Evolutionary conservation across 2,888 invertebrate species (phyloP), one percentile per base, ranked within the genome.

Genomic region (Villa cingulata): DNA sequence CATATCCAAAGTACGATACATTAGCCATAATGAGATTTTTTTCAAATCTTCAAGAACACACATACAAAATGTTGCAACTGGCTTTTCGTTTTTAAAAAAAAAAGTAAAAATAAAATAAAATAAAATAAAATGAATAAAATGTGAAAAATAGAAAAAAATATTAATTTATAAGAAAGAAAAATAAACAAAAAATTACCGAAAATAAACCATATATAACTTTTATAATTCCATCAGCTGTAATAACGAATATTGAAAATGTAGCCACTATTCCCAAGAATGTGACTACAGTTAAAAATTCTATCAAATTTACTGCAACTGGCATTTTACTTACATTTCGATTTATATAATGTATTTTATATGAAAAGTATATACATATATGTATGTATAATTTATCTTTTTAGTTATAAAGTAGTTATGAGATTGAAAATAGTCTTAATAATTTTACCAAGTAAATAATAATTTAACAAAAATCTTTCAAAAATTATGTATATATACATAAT

Each of bases 301-400:
- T 54, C 20, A 60, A 54, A 49, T 55, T 59, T 19, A 60, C 58
- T 12, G 58, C 60, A 23, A 60, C 58, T 16, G 58, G 55, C 60
- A 60, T 60, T 50, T 18, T 19, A 1, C 20, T 19, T 2, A 14
- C 23, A 23, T 23, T 23, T 23, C 7, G 4, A 23, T n/a, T n/a
- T n/a, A n/a, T n/a, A n/a, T n/a, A n/a, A n/a, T n/a, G n/a, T n/a
- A n/a, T n/a, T n/a, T n/a, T n/a, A n/a, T n/a, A n/a, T n/a, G n/a
- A n/a, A n/a, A n/a, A n/a, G n/a, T n/a, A n/a, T n/a, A n/a, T n/a
- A n/a, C n/a, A n/a, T n/a, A n/a, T n/a, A n/a, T n/a, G n/a, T n/a
- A n/a, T n/a, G n/a, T n/a, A n/a, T n/a, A n/a, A n/a, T n/a, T n/a
- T n/a, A n/a, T n/a, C n/a, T n/a, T n/a, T n/a, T n/a, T n/a, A n/a